These are phyloP conservation scores for Laspeyria flexula DNA, from an alignment of 2,888 invertebrate genomes.

Conservation along the genomic window DNA sequence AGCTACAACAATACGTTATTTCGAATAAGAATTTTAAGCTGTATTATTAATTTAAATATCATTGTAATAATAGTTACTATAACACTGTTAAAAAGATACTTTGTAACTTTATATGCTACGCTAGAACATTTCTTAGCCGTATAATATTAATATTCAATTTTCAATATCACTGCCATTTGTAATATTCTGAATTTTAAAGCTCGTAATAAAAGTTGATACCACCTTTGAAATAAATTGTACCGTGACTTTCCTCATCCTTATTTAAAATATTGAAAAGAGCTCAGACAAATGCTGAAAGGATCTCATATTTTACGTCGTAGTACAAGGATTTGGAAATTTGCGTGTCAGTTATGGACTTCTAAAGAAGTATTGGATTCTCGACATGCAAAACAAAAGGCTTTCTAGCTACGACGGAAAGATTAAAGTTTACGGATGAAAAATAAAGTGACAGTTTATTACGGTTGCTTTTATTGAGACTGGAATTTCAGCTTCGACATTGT, in stretches of 20 bases:
- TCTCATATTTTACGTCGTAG: background rate
- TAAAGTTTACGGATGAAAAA: slow-evolving; percentile 29
- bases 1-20: background rate
- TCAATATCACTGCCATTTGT: background rate
- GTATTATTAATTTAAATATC: background rate
- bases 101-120: too few species aligned
- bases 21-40: background rate
- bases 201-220: background rate
- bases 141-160: background rate
- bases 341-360: background rate
- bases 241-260: background rate
- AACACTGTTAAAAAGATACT: background rate
- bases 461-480: too few species aligned
- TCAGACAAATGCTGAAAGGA: slow-evolving; percentile 2
- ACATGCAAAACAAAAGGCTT: slow-evolving; percentile 12
- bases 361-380: slow-evolving; percentile 4
- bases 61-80: background rate
- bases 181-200: background rate
- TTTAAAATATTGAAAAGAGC: background rate
- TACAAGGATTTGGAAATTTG: background rate
- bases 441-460: slow-evolving; percentile 3
- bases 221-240: background rate
- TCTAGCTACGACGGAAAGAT: slow-evolving; percentile 12
- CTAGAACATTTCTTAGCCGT: background rate
- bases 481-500: too few species aligned